Base-by-base conservation (phyloP, 2,888 invertebrate genomes). In the Clepsis dumicolana region DNA sequence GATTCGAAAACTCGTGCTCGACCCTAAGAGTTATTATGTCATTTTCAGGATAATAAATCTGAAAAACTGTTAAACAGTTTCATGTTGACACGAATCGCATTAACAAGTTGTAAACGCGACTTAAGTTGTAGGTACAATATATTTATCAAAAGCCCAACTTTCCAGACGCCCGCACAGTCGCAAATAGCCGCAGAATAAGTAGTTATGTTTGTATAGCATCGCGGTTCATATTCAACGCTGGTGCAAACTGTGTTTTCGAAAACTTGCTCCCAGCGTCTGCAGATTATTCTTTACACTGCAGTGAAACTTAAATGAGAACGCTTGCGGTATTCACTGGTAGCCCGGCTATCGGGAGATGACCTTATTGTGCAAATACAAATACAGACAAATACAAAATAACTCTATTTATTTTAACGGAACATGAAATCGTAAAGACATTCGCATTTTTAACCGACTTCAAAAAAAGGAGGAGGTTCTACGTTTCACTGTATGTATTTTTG, bases 211-310 rank as follows among this genome's bases (percentile, higher is more conserved):
- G 29, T n/a, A n/a, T n/a, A n/a, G 21, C 12, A 18, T n/a, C 52
- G 56, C 32, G 35, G 59, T 59, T 68, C 65, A 64, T 68, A 63
- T 68, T 64, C 63, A 64, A 64, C 52, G 32, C 27, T 29, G 57
- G 16, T 16, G 4, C 25, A 27, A 52, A 16, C 59, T n/a, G 25
- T 41, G 38, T 38, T 59, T n/a, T 10, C 38, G 1, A 38, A 32
- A 41, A 59, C 59, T 59, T 59, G 41, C 16, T 41, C 59, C 29
- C 25, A 18, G 59, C 10, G 38, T n/a, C 25, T n/a, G 16, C 24
- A 16, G 32, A n/a, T 25, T 67, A 62, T 65, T 65, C 60, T 27
- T 16, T 8, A 16, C 7, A 4, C 21, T 38, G 35, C 35, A 38
- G 38, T 24, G 12, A 57, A 32, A 53, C 66, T 61, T 60, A 12